Evolutionary conservation across 2,888 invertebrate genomes (phyloP).

Genomic region (Ceraclea dissimilis): DNA sequence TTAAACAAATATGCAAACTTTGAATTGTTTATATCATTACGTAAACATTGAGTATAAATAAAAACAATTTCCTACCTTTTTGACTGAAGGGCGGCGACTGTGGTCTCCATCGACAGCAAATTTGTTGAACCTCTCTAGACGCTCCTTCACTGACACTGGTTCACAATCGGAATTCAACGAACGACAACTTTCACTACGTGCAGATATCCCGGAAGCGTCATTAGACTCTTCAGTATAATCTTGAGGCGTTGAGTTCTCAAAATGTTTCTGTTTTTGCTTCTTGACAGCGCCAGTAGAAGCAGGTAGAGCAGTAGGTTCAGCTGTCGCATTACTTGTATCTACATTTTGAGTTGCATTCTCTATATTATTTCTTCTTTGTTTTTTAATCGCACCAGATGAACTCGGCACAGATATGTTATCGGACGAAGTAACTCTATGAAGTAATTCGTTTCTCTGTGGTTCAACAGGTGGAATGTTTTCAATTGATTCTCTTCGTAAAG

Average conservation of each 20-base stretch:
- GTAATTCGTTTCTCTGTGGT: background rate
- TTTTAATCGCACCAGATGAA: too few relatives aligned
- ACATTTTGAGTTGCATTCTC: too few relatives aligned
- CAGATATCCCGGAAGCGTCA: background rate
- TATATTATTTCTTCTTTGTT: too few relatives aligned
- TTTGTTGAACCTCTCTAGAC: conserved; percentile 86
- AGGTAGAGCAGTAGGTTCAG: background rate
- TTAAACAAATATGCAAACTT: too few relatives aligned
- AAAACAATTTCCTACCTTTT: conserved; percentile 5
- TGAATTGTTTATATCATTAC: too few relatives aligned
- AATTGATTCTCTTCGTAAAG: background rate
- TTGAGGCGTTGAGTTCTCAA: background rate
- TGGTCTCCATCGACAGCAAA: conserved; percentile 65
- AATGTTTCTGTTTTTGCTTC: conserved; percentile 3
- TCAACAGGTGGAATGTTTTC: background rate
- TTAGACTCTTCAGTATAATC: background rate
- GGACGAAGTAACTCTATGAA: background rate
- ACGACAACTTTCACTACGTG: conserved; percentile 8
- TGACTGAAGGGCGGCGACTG: background rate
- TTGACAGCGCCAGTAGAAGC: conserved; percentile 1
- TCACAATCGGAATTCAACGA: conserved; percentile 37
- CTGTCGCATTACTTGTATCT: background rate
- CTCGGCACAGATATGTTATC: too few relatives aligned
- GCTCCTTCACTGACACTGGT: conserved; percentile 82
- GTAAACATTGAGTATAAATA: too few relatives aligned